Conservation (phyloP, 2,797 vertebrate species). For the Columba guinea region DNA sequence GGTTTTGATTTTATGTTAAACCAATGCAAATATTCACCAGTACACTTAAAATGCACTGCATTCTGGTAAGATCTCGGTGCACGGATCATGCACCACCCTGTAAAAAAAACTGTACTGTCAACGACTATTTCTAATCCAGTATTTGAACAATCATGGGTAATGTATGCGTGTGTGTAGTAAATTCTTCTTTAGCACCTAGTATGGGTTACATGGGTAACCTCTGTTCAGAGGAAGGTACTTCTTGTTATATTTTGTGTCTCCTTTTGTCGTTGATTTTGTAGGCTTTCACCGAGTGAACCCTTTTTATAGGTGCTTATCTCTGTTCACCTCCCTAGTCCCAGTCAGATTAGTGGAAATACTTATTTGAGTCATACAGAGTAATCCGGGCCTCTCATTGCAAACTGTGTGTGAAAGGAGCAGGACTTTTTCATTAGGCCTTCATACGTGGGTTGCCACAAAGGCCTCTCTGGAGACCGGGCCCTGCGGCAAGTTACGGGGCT, state of each 20-base stretch:
- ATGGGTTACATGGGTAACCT: neutral
- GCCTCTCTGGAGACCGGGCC: neutral
- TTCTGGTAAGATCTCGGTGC: neutral
- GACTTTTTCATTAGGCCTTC: neutral
- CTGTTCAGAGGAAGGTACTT: neutral
- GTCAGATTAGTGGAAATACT: neutral
- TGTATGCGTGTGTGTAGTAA: neutral
- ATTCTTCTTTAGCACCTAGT: neutral
- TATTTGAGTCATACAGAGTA: neutral
- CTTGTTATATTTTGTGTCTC: neutral
- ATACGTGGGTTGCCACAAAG: neutral
- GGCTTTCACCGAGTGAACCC: neutral
- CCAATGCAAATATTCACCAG: neutral
- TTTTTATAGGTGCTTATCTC: neutral
- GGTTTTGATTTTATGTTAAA: neutral
- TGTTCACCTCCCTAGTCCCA: neutral
- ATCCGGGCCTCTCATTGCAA: neutral
- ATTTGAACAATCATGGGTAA: neutral
- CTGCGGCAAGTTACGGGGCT: neutral
- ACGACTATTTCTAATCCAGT: neutral
- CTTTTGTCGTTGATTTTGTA: neutral
- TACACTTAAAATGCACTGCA: fast-evolving
- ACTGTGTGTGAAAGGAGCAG: neutral
- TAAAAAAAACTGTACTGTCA: neutral
- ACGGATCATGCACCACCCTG: neutral